Conservation (phyloP, 2,113 vertebrate species). For the Daboia siamensis region DNA sequence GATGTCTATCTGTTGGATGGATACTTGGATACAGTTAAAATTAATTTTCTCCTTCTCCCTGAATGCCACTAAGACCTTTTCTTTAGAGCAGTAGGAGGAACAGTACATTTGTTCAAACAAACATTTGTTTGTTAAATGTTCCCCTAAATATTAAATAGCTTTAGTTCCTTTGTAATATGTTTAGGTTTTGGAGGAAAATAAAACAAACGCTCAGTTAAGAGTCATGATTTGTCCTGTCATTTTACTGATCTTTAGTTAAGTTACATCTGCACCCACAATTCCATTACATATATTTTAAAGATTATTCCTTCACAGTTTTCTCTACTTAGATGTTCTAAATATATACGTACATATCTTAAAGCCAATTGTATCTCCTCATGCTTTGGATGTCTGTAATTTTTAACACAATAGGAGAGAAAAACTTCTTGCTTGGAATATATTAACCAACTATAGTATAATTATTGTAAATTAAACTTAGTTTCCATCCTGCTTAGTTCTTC, state of each 20-base stretch:
- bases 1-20: background rate
- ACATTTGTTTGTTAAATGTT: background rate
- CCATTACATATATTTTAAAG: background rate
- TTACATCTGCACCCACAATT: background rate
- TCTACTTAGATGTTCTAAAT: background rate
- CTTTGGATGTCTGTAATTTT: background rate
- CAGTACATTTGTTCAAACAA: background rate
- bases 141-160: background rate
- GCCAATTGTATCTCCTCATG: background rate
- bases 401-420: background rate
- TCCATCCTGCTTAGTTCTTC: background rate
- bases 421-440: background rate
- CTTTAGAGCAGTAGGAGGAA: background rate
- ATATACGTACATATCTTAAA: background rate
- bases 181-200: background rate
- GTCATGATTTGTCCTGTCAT: background rate
- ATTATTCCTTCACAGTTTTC: background rate
- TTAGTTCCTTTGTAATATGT: background rate
- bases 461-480: background rate
- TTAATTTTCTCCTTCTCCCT: background rate
- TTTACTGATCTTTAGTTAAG: background rate
- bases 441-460: background rate
- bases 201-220: background rate
- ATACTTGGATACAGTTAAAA: background rate
- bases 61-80: background rate